Evolutionary conservation across 2,797 vertebrate genomes (phyloP).

Genomic region (Sebastes cheni): DNA sequence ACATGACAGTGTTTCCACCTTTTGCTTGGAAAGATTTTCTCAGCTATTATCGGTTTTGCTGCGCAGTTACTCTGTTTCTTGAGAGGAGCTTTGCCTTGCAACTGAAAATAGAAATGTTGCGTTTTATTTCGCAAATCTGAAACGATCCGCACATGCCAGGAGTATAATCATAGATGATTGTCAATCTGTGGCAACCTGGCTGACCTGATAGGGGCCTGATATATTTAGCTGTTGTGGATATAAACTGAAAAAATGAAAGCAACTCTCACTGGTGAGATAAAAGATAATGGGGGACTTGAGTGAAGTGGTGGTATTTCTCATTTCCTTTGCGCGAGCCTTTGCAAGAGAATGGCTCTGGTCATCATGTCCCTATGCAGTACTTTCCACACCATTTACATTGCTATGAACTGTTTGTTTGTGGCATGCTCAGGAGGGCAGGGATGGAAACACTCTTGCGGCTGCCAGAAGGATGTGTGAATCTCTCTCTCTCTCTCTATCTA

Average conservation of each 20-base stretch:
- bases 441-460: constrained; percentile 66
- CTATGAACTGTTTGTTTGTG: constrained; percentile 76
- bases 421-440: constrained; percentile 71
- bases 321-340: constrained; percentile 63
- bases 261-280: constrained; percentile 69
- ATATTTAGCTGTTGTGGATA: constrained; percentile 73
- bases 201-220: constrained; percentile 66
- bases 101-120: constrained; percentile 72
- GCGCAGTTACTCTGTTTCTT: constrained; percentile 51
- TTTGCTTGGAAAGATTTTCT: constrained; percentile 55
- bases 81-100: constrained; percentile 46
- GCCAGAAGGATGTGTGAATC: constrained; percentile 68
- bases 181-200: constrained; percentile 62
- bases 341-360: constrained; percentile 68
- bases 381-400: constrained; percentile 82
- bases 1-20: constrained; percentile 69
- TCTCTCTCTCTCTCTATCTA: constrained; percentile 23
- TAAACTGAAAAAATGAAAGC: constrained; percentile 68
- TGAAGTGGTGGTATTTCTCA: constrained; percentile 68
- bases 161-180: constrained; percentile 69
- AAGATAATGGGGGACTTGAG: constrained; percentile 70
- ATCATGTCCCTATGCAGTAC: constrained; percentile 72
- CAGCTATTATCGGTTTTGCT: constrained; percentile 62
- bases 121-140: constrained; percentile 62
- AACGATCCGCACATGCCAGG: constrained; percentile 36